A percentile compares a stretch with the other conserved stretches of the same genome.
These are phyloP conservation scores for Pseudotriccus pelzelni DNA, from an alignment of 2,797 vertebrate species.

Conservation along the genomic window DNA sequence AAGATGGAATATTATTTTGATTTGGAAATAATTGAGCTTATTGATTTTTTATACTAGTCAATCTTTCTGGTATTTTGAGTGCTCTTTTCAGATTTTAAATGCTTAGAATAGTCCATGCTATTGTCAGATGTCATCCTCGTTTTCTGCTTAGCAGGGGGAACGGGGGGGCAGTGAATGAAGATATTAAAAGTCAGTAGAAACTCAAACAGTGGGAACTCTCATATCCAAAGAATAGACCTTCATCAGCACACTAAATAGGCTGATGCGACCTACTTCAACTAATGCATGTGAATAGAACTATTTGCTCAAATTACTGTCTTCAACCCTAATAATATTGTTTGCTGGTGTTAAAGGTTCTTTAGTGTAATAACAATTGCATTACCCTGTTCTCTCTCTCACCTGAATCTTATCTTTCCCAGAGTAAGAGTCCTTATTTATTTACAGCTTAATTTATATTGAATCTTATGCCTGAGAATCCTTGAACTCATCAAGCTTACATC, in stretches of 20 bases:
- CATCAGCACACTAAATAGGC: not conserved
- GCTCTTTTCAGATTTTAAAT: not conserved
- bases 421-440: slow-evolving; percentile 31
- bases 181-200: not conserved
- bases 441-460: slow-evolving; percentile 22
- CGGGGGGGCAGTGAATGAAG: not conserved
- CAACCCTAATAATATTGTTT: not conserved
- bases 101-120: not conserved
- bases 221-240: not conserved
- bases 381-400: not conserved
- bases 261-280: not conserved
- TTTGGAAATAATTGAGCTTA: not conserved
- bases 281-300: not conserved
- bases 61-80: not conserved
- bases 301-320: slow-evolving; percentile 38
- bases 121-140: not conserved
- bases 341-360: slow-evolving; percentile 1
- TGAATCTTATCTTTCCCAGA: slow-evolving; percentile 10
- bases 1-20: not conserved
- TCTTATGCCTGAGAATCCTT: slow-evolving; percentile 10
- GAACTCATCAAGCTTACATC: not conserved
- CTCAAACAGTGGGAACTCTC: not conserved
- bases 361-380: slow-evolving; percentile 10
- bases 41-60: not conserved
- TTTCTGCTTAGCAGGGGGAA: not conserved